Percentiles rank a stretch among this genome's conserved stretches.
These are phyloP conservation scores for Caenorhabditis briggsae DNA, from an alignment of 1,140 invertebrate species.

Conservation along the genomic window DNA sequence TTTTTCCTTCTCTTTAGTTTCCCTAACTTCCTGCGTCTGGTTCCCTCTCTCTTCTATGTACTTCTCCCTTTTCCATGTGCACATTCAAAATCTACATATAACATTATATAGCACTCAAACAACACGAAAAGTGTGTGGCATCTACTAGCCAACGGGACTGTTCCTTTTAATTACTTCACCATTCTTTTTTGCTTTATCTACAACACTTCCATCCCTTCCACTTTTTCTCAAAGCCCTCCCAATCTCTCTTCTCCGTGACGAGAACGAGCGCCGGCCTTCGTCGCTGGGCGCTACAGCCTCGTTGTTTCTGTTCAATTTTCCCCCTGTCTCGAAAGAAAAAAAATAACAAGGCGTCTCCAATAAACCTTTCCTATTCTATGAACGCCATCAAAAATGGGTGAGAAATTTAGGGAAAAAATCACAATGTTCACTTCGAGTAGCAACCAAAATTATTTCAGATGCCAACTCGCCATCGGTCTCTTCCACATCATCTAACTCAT, in stretches of 20 bases:
- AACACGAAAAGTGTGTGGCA: not conserved
- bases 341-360: slow-evolving; percentile 1
- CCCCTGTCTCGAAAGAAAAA: not conserved
- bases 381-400: slow-evolving; percentile 16
- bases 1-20: not conserved
- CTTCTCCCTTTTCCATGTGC: slow-evolving; percentile 15
- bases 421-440: not conserved
- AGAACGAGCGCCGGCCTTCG: not conserved
- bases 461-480: slow-evolving; percentile 1
- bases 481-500: not conserved
- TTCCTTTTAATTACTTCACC: too few relatives aligned
- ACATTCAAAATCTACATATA: slow-evolving; percentile 20
- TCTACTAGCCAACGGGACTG: not conserved
- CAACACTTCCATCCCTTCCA: too few relatives aligned
- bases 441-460: too few relatives aligned
- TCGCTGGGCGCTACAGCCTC: not conserved
- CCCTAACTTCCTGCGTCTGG: not conserved
- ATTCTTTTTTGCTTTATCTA: too few relatives aligned
- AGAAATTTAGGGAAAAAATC: not conserved
- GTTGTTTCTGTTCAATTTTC: slow-evolving; percentile 3
- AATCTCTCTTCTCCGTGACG: not conserved
- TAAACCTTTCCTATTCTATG: slow-evolving; percentile 2
- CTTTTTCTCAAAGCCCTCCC: not conserved
- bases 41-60: slow-evolving; percentile 19
- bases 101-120: slow-evolving; percentile 1